Conservation (phyloP, 2,888 invertebrate species). For the Suillia variegata region DNA sequence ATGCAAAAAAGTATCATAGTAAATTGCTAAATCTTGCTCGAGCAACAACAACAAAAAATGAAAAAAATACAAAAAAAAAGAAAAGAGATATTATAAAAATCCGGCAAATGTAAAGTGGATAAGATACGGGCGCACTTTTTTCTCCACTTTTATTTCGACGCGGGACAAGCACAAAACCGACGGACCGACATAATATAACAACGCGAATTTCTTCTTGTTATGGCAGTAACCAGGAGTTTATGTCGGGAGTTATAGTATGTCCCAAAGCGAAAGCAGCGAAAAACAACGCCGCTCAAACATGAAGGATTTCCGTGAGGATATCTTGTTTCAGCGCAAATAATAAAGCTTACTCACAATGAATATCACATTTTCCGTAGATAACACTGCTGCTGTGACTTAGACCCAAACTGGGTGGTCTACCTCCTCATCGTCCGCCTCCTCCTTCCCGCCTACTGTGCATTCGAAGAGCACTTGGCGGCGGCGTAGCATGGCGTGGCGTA, state of each 20-base stretch:
- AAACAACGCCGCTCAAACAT: constrained; percentile 24
- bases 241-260: not conserved
- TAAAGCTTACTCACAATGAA: constrained; percentile 14
- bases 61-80: constrained; percentile 15
- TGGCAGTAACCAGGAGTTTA: no score
- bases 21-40: constrained; percentile 14
- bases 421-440: no score
- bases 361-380: constrained; percentile 13
- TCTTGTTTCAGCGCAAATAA: constrained; percentile 24
- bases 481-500: constrained; percentile 12
- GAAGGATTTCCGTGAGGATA: constrained; percentile 48
- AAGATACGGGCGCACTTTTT: constrained; percentile 28
- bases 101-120: constrained; percentile 53
- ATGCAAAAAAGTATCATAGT: constrained; percentile 21
- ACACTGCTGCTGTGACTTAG: not conserved
- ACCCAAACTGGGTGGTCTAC: no score
- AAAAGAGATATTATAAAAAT: constrained; percentile 36
- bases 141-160: not conserved
- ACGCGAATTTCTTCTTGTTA: not conserved
- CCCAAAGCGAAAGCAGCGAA: constrained; percentile 24
- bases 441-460: no score
- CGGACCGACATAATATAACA: not conserved
- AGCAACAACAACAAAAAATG: constrained; percentile 17
- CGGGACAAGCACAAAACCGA: not conserved
- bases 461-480: not conserved